Base-by-base conservation (phyloP, 2,113 vertebrate genomes). In the Microcebus ravelobensis region DNA sequence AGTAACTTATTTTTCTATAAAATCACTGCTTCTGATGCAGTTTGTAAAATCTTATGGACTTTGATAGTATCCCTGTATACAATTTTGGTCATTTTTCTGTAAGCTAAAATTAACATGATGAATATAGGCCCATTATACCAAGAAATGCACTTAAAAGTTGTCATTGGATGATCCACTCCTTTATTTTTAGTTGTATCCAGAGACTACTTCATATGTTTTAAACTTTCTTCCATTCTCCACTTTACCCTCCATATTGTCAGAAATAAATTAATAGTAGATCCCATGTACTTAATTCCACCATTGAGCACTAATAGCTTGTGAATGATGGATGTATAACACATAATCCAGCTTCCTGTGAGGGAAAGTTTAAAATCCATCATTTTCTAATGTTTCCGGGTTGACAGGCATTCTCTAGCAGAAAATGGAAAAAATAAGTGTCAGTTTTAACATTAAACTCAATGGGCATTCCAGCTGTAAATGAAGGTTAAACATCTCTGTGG, bases 311-410 rank as follows among this genome's bases (percentile, higher is more conserved):
- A 94, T 27, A 85, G 39, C 65, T 96, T 76, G 3, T 48, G 52
- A 87, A 86, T 96, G 80, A 97, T 70, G 13, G 39, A 96, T 83
- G 52, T 86, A 15, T 1, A 70, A 29, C 74, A 57, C 27, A 85
- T 81, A 82, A 65, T 23, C 65, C 48, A 50, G 39, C 39, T 90
- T 93, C 76, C 80, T 67, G 14, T 67, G 39, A 73, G 45, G 52
- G 15, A 79, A 14, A 93, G 21, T 73, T 68, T 95, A 63, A 96
- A 96, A 90, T 70, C 29, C 55, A 88, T 93, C 83, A 94, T 36
- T 95, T 97, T 77, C 31, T 92, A 81, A 90, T 29, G 39, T 92
- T 39, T 70, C 55, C 20, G 4, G 29, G 8, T 90, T 65, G 76
- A 86, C 61, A 97, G 71, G 96, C 68, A 87, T 79, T 77, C 50